phyloP scores from a whole-genome alignment of 2,888 invertebrate genomes.

The Leptodirus hochenwartii region DNA sequence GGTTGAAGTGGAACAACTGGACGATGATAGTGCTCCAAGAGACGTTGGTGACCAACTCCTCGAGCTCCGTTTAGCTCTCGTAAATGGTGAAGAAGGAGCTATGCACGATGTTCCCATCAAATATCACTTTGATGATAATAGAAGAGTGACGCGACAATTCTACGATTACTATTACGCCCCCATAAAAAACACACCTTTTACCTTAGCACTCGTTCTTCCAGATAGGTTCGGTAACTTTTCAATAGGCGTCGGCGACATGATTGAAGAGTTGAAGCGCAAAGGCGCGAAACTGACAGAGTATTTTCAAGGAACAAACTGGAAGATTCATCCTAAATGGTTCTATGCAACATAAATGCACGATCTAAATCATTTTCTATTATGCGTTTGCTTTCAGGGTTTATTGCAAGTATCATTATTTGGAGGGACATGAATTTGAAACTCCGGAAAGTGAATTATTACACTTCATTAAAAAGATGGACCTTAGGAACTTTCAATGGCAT shows the following conservation, averaged over 20 bases:
- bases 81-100: constrained; percentile 47
- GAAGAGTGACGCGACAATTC: constrained; percentile 59
- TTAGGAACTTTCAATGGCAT: constrained; percentile 39
- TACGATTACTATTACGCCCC: constrained; percentile 73
- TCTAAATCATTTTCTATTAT: not conserved
- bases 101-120: constrained; percentile 50
- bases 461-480: constrained; percentile 50
- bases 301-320: constrained; percentile 55
- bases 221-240: constrained; percentile 60
- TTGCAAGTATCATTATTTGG: constrained; percentile 70
- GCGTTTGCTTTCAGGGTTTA: constrained; percentile 45
- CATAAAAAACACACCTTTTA: constrained; percentile 70
- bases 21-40: constrained; percentile 38
- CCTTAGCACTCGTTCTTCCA: constrained; percentile 70
- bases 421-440: constrained; percentile 54
- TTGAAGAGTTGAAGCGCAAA: constrained; percentile 44
- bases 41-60: constrained; percentile 42
- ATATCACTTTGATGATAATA: constrained; percentile 70
- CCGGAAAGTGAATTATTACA: constrained; percentile 58
- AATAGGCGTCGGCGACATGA: constrained; percentile 58
- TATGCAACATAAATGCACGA: not conserved
- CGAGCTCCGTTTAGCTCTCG: constrained; percentile 46
- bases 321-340: constrained; percentile 53
- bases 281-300: constrained; percentile 53
- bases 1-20: constrained; percentile 81